Evolutionary conservation across 2,888 invertebrate species (phyloP), one percentile per base, ranked within the genome.

Genomic region (Pyrrhia umbra): DNA sequence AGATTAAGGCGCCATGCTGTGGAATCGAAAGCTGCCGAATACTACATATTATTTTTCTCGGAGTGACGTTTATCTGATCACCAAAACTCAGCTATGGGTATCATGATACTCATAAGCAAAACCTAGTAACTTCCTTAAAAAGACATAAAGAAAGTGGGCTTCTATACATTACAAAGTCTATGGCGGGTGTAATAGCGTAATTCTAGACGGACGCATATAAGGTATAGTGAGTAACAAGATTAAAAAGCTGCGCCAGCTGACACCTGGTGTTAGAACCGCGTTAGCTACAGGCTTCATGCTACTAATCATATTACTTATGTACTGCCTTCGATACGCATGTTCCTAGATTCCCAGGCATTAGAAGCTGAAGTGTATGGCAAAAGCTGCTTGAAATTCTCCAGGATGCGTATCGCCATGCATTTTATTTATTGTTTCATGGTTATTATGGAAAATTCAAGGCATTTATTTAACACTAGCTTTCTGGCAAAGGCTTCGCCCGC

Each of bases 161-260:
- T 79, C 74, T 76, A 18, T 0, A 4, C 16, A n/a, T 68, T 61
- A 16, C 15, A 64, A 47, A 54, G 40, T 89, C 93, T 93, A 75
- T 79, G 71, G 64, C 23, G 56, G 68, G 83, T 87, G 86, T 91
- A 91, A 91, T 91, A 85, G 89, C 84, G 94, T 94, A 94, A 93
- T 92, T 89, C 91, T 90, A 93, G 90, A 90, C 90, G 90, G 84
- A 88, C 88, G 83, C 90, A 84, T 92, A 89, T 88, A 94, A 89
- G 93, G 93, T 85, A 90, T 89, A 89, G 91, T 89, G 89, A 89
- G 91, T 92, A 92, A 94, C 88, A 90, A 91, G 93, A 94, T 93
- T 93, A 93, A 93, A 94, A 92, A 92, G 87, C 83, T 71, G 87
- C 86, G 87, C 87, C 93, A 92, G 93, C 92, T 92, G 93, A 89